Conservation (phyloP, 1,140 invertebrate genomes). For the Drosophila burlai region DNA sequence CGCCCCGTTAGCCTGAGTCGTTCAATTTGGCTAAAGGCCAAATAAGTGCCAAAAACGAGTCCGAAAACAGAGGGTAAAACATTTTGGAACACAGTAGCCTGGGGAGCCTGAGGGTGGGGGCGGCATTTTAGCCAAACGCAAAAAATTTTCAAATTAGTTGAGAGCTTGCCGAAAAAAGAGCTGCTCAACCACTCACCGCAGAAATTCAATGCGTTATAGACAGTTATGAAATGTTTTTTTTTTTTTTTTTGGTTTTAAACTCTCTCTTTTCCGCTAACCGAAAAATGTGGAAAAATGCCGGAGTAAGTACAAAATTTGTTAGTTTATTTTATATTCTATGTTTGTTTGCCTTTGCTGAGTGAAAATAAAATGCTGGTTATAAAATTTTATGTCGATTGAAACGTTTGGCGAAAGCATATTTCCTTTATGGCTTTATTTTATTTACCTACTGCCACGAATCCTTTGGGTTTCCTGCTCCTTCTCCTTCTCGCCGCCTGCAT, state of each 20-base stretch:
- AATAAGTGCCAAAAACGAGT: conserved; percentile 51
- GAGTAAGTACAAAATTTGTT: conserved; percentile 39
- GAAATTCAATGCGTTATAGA: conserved; percentile 64
- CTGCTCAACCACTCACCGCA: conserved; percentile 15
- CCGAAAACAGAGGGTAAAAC: conserved; percentile 48
- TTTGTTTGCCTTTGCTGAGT: conserved; percentile 48
- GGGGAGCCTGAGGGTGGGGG: background rate
- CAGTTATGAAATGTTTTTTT: conserved; percentile 57
- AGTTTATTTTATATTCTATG: conserved; percentile 32
- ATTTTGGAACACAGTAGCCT: conserved; percentile 43
- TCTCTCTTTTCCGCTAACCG: background rate
- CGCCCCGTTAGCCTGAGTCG: conserved; percentile 40
- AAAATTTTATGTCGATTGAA: conserved; percentile 81
- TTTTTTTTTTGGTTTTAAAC: background rate
- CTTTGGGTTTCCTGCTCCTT: background rate
- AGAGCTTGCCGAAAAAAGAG: conserved; percentile 20
- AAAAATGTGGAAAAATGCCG: conserved; percentile 24
- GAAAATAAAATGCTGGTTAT: conserved; percentile 75
- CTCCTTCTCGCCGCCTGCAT: conserved; percentile 43
- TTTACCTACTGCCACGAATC: conserved; percentile 64
- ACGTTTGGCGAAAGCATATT: conserved; percentile 72
- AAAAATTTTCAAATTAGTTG: conserved; percentile 52
- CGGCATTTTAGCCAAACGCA: conserved; percentile 11
- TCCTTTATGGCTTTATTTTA: conserved; percentile 78
- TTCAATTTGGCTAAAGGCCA: conserved; percentile 65